Percentiles rank a stretch among this genome's conserved stretches.
Evolutionary conservation across 1,140 invertebrate species (phyloP).

Genomic region (Pseudomyrmex dendroicus): DNA sequence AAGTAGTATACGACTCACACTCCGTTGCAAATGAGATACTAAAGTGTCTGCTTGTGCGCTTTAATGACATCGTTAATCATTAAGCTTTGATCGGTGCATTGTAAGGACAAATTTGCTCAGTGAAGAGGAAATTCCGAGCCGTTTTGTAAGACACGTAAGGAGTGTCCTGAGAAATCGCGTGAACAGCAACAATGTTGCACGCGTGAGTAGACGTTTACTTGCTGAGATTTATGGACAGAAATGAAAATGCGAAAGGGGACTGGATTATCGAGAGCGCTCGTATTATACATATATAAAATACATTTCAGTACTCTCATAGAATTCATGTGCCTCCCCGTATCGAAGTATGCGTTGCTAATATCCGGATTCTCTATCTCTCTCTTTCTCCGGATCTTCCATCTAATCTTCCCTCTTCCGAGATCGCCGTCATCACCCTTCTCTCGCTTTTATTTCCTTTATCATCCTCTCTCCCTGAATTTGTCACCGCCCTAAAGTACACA

Average conservation of each 20-base stretch:
- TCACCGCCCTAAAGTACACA: constrained; percentile 66
- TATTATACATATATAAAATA: constrained; percentile 50
- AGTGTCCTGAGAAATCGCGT: constrained; percentile 8
- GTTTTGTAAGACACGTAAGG: background rate
- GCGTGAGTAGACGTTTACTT: constrained; percentile 37
- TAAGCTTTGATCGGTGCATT: constrained; percentile 1
- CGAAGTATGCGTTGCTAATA: constrained; percentile 70
- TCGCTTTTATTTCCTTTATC: constrained; percentile 48
- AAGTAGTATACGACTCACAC: background rate
- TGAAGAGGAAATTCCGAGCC: constrained; percentile 1
- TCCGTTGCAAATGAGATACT: constrained; percentile 25
- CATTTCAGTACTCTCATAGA: constrained; percentile 57
- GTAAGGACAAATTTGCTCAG: constrained; percentile 39
- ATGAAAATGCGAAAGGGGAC: constrained; percentile 42
- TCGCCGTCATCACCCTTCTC: constrained; percentile 63
- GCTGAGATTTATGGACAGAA: constrained; percentile 43
- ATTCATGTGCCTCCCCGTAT: constrained; percentile 46
- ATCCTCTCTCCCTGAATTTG: constrained; percentile 49
- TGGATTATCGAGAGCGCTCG: constrained; percentile 11
- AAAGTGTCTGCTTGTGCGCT: constrained; percentile 8
- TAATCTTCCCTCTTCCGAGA: constrained; percentile 69
- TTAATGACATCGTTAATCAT: constrained; percentile 29
- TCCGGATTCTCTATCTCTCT: constrained; percentile 56
- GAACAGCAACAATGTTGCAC: constrained; percentile 16
- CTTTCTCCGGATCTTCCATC: constrained; percentile 14